Evolutionary conservation across 53 echinoderm and acorn worm genomes (phyloP).

Genomic region (Hippasteria phrygiana): DNA sequence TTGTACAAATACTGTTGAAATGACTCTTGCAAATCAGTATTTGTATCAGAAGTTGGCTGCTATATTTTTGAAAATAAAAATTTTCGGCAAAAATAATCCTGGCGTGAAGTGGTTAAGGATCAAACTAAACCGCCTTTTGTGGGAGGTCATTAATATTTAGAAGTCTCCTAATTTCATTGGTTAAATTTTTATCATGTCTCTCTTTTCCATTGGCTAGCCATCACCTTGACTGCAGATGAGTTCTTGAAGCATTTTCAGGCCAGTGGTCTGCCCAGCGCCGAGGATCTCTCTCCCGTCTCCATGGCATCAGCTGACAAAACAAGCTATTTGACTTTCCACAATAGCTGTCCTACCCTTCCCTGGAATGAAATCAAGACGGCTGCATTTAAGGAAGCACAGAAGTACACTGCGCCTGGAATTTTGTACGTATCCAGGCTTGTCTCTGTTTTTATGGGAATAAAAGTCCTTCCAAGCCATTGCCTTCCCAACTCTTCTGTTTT

Average conservation of each 20-base stretch:
- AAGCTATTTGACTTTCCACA: not conserved
- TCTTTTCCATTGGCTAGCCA: slow-evolving; percentile 49
- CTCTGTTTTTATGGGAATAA: not conserved
- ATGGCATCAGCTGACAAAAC: not conserved
- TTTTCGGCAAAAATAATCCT: too few relatives aligned
- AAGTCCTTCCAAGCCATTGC: too few relatives aligned
- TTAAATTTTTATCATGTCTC: not conserved
- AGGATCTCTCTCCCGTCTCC: slow-evolving; percentile 64
- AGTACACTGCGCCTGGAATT: slow-evolving; percentile 49
- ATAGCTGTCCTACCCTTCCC: not conserved
- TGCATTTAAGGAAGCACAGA: slow-evolving; percentile 48
- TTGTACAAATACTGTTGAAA: too few relatives aligned
- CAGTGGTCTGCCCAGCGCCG: slow-evolving; percentile 68
- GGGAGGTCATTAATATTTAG: too few relatives aligned
- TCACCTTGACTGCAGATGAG: slow-evolving; percentile 81
- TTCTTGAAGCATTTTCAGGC: slow-evolving; percentile 81
- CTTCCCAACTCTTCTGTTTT: too few relatives aligned
- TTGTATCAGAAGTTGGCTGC: too few relatives aligned
- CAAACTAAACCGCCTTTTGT: too few relatives aligned
- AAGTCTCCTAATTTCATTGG: too few relatives aligned
- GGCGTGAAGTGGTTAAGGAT: too few relatives aligned
- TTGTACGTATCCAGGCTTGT: not conserved
- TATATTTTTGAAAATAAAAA: too few relatives aligned
- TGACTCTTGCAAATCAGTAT: too few relatives aligned
- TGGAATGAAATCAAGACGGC: slow-evolving; percentile 51